These are phyloP conservation scores for Herminia tarsipennalis DNA, from an alignment of 2,888 invertebrate genomes.

Conservation along the genomic window DNA sequence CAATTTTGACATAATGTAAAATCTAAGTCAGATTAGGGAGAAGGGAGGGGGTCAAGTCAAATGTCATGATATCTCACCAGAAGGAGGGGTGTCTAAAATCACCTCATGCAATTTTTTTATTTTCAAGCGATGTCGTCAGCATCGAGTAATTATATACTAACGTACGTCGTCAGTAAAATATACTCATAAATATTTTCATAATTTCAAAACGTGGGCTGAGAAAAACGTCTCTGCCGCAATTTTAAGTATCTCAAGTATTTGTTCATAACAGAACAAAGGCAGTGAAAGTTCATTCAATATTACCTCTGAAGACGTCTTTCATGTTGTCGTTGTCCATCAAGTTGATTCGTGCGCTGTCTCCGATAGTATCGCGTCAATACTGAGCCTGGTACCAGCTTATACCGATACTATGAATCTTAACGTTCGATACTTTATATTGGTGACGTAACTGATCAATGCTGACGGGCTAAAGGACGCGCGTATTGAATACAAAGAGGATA, in stretches of 20 bases:
- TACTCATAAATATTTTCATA: too few species aligned
- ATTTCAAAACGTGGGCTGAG: neutral
- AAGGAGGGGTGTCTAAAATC: too few species aligned
- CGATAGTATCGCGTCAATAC: slow-evolving; percentile 51
- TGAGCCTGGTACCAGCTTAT: slow-evolving; percentile 56
- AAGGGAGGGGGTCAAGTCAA: too few species aligned
- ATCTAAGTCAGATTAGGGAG: too few species aligned
- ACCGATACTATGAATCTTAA: slow-evolving; percentile 48
- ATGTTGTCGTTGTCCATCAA: slow-evolving; percentile 44
- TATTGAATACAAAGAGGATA: slow-evolving; percentile 5
- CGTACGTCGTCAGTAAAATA: too few species aligned
- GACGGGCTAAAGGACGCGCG: slow-evolving; percentile 7
- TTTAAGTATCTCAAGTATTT: neutral
- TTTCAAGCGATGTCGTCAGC: too few species aligned
- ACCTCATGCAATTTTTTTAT: too few species aligned
- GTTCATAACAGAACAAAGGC: slow-evolving; percentile 2
- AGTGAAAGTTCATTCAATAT: slow-evolving; percentile 14
- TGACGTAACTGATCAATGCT: slow-evolving; percentile 35
- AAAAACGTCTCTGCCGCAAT: neutral
- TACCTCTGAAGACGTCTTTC: slow-evolving; percentile 9
- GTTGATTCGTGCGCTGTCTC: slow-evolving; percentile 39
- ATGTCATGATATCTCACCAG: too few species aligned
- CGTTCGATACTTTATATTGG: slow-evolving; percentile 37
- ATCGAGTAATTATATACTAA: too few species aligned
- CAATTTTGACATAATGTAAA: too few species aligned